These are phyloP conservation scores for Hydraecia micacea DNA, from an alignment of 2,888 invertebrate genomes.

Conservation along the genomic window DNA sequence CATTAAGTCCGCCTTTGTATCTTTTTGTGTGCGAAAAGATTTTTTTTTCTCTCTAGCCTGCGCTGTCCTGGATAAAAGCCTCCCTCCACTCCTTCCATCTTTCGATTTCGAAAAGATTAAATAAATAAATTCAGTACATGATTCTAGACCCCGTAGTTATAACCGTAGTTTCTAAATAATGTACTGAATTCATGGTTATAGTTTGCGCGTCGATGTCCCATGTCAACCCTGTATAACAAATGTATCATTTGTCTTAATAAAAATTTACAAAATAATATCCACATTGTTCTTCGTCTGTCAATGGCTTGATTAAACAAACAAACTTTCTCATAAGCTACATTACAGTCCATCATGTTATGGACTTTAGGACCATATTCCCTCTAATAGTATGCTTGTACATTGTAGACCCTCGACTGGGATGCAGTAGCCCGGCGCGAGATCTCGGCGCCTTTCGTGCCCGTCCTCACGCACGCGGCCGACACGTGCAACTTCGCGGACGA, in stretches of 20 bases:
- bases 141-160: too few species aligned
- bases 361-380: not conserved
- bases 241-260: not conserved
- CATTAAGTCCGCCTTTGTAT: too few species aligned
- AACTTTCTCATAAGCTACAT: not conserved
- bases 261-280: not conserved
- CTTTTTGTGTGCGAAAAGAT: too few species aligned
- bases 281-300: not conserved
- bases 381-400: not conserved
- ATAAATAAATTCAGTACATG: too few species aligned
- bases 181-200: too few species aligned
- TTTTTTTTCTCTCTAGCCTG: too few species aligned
- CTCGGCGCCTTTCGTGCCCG: constrained; percentile 97
- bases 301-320: not conserved
- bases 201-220: too few species aligned
- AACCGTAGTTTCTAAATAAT: too few species aligned
- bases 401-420: constrained; percentile 94
- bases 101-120: too few species aligned
- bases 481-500: constrained; percentile 99
- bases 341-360: not conserved
- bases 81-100: too few species aligned
- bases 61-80: too few species aligned
- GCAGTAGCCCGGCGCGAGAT: constrained; percentile 94
- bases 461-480: constrained; percentile 95
- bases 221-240: too few species aligned